Base-by-base conservation (phyloP, 2,113 vertebrate species). In the Varanus komodoensis region DNA sequence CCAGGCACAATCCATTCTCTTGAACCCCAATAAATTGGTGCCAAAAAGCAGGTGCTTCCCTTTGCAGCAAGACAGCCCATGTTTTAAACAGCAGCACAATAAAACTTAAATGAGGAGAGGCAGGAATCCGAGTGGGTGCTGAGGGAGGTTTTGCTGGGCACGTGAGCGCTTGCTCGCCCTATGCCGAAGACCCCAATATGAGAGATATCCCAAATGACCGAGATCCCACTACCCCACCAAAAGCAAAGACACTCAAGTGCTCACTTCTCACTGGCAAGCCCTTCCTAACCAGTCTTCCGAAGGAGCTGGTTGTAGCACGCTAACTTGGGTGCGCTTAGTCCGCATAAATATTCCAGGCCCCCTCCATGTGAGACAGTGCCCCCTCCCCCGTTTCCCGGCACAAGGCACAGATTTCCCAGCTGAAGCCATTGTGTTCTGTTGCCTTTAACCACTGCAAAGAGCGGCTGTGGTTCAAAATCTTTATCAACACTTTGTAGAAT, bases 401-500 rank as follows among this genome's bases (percentile, higher is more conserved):
- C 94, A 96, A 95, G 89, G 93, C 54, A 0, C 81, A 91, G 91
- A 83, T 92, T 94, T 95, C 95, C 95, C 91, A 97, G 93, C 94
- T 96, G 96, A 97, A 96, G 93, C 94, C 93, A n/a, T 80, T 91
- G 95, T 94, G 93, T 93, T 84, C 89, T 87, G 87, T 93, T n/a
- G 83, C 93, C 87, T 81, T 4, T 92, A 91, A 91, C 95, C 88
- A 93, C 95, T 89, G 91, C 84, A 93, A 87, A 71, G 92, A 95
- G 95, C 97, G 97, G 98, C 96, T 91, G 95, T 91, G 95, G 97
- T 98, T 96, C 97, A 96, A 98, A 98, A 98, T 98, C 98, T 97
- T 98, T 96, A 98, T 97, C 97, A 27, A 96, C 94, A 98, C 98
- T 99, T 98, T 99, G 98, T 98, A 97, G 98, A 98, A 93, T 97